Evolutionary conservation across 1,140 invertebrate genomes (phyloP).

Genomic region (Teleopsis dalmanni): DNA sequence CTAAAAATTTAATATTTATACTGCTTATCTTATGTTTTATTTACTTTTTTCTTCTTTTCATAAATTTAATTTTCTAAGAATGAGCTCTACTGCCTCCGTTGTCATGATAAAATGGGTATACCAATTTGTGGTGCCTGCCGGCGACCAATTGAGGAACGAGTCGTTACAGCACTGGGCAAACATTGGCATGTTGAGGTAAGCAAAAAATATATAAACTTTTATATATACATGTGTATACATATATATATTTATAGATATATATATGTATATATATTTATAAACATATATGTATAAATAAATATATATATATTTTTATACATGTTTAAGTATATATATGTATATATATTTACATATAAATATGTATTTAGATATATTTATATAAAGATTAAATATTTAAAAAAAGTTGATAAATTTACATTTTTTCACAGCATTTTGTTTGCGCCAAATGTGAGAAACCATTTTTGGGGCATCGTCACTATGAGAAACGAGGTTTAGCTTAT

Average conservation of each 20-base stretch:
- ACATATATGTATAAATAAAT: too few relatives aligned
- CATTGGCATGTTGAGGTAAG: constrained; percentile 96
- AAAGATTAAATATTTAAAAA: too few relatives aligned
- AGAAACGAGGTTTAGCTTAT: constrained; percentile 97
- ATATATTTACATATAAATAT: too few relatives aligned
- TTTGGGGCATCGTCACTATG: constrained; percentile 96
- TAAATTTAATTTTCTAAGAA: constrained; percentile 55
- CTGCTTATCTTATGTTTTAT: not conserved
- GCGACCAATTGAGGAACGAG: constrained; percentile 91
- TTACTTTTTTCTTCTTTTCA: not conserved
- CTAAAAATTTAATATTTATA: too few relatives aligned
- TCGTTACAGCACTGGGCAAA: constrained; percentile 95
- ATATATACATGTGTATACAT: not conserved
- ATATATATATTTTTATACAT: too few relatives aligned
- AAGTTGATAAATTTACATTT: too few relatives aligned
- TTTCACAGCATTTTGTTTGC: constrained; percentile 93
- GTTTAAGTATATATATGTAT: too few relatives aligned
- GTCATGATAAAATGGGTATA: constrained; percentile 99
- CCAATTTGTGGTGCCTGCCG: constrained; percentile 96
- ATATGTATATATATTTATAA: too few relatives aligned
- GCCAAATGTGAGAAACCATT: constrained; percentile 99
- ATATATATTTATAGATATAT: not conserved
- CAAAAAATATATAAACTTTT: not conserved
- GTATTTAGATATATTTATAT: too few relatives aligned
- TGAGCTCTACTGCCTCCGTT: constrained; percentile 94